Evolutionary conservation across 2,888 invertebrate genomes (phyloP), one percentile per base, ranked within the genome.

Genomic region (Meiosimyza platycephala): DNA sequence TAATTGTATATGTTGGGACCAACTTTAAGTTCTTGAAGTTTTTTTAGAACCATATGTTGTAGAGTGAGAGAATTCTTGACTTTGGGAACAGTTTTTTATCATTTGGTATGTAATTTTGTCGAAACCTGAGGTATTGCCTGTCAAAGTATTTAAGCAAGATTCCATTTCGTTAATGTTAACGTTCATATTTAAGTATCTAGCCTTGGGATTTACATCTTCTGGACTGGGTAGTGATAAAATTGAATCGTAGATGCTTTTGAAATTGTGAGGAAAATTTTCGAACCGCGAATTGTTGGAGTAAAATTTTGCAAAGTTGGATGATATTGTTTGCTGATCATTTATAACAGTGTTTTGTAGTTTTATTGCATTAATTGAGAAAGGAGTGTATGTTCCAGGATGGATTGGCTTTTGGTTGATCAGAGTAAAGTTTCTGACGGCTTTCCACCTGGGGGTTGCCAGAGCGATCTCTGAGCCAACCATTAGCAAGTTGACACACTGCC

Each of bases 21-120:
- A 16, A 18, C 22, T 57, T 57, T 57, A 9, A 18, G 6, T 57
- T 57, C 57, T 7, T 57, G 13, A 3, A 57, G 22, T 57, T 57
- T 18, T 57, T 18, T 57, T 18, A 57, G 22, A 57, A 57, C 57
- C 6, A 57, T 28, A 18, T 16, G 22, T 57, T 57, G 22, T 16
- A 57, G 12, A 12, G 22, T 4, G 16, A 15, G 18, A 57, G 57
- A 12, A 57, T 57, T 57, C 57, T 18, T 13, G 7, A 22, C 13
- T 57, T 57, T 16, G 16, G 7, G 57, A 9, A 18, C 57, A 16
- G 22, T 57, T 57, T 57, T 57, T 57, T 12, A 57, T 57, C 57
- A 57, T 57, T 13, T 18, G 13, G 13, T 57, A 57, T 57, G 57
- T 11, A 22, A 57, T 57, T 57, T 57, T 57, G 6, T 16, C 57